Base-by-base conservation (phyloP, 1,140 invertebrate species). In the Bursaphelenchus mucronatus region DNA sequence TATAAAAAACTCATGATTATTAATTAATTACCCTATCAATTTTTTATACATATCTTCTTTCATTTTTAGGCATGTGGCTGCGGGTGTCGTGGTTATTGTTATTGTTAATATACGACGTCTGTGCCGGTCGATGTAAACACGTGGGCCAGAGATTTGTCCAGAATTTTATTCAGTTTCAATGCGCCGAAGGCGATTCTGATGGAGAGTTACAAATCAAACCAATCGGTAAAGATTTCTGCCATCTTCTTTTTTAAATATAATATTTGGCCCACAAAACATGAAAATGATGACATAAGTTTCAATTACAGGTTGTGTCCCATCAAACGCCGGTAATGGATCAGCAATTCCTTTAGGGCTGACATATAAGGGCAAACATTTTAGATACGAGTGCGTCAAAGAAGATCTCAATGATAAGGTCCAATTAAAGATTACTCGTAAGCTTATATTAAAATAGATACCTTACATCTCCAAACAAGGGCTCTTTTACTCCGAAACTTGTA, bases 81-180 rank as follows among this genome's bases (percentile, higher is more conserved):
- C 30, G 30, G 30, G 30, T 30, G 30, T 30, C 30, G 30, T 30
- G 30, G 30, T 30, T 30, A 5, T 49, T 49, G 47, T 49, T 49
- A 49, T 6, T 49, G 47, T 49, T 49, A 6, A 19, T 49, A n/a
- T 49, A 49, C 47, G 47, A 19, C 13, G 47, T 6, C 19, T n/a
- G 13, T 4, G 47, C 47, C 4, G 13, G 13, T n/a, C 47, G 40
- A 45, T 59, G 57, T 44, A 59, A 59, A 44, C 57, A 59, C 57
- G 45, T 39, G 41, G 57, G 57, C 11, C 57, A 59, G 41, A 39
- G 57, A 11, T 59, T 59, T 9, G 57, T 59, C 40, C 57, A 59
- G 40, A 44, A 59, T 39, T 59, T 19, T 39, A 59, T 59, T 50
- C 57, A 59, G 52, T 59, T 59, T 9, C 57, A 59, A 59, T 59